Evolutionary conservation across 2,797 vertebrate species (phyloP).

Genomic region (Pelobates cultripes): DNA sequence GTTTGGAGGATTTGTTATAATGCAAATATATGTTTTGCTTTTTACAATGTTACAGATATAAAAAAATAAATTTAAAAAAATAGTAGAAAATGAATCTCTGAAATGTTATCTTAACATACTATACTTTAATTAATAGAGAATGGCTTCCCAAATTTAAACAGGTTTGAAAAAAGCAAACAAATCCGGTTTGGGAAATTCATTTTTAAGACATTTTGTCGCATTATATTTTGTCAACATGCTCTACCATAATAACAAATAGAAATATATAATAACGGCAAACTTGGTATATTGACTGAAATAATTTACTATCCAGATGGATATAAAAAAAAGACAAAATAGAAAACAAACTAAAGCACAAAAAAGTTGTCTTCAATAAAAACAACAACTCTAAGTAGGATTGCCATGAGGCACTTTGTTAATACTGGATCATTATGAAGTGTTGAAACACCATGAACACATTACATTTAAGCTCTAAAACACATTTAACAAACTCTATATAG

Average conservation of each 20-base stretch:
- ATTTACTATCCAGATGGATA: constrained; percentile 4
- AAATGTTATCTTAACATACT: no score
- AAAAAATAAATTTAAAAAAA: no score
- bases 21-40: no score
- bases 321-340: not conserved
- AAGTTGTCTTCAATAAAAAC: constrained; percentile 57
- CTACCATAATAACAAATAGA: constrained; percentile 4
- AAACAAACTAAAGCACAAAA: not conserved
- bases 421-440: constrained; percentile 63
- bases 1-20: no score
- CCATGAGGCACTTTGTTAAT: constrained; percentile 66
- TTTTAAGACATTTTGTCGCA: not conserved
- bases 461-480: constrained; percentile 72
- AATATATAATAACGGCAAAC: not conserved
- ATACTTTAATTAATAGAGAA: not conserved
- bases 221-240: constrained; percentile 15
- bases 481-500: constrained; percentile 71
- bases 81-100: no score
- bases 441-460: constrained; percentile 68
- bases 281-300: not conserved
- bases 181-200: not conserved
- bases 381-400: constrained; percentile 64
- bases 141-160: not conserved
- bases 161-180: not conserved
- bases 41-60: no score